Percentiles rank a stretch among this genome's conserved stretches.
Evolutionary conservation across 2,888 invertebrate genomes (phyloP).

Genomic region (Teinopalpus imperialis): DNA sequence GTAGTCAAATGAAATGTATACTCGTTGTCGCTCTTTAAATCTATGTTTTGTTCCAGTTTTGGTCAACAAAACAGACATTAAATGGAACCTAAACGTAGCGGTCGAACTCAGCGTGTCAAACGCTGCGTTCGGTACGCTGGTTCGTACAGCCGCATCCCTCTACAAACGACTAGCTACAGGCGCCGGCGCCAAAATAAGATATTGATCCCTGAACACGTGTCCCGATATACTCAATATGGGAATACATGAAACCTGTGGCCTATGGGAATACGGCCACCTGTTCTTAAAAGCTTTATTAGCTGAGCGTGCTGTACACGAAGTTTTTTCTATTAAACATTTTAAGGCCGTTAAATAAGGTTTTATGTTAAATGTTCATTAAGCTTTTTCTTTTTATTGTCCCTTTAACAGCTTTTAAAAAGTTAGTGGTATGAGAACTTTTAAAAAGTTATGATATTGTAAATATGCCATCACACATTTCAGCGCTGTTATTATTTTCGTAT

Average conservation of each 20-base stretch:
- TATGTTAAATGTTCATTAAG: conserved; percentile 8
- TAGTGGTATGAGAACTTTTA: too few relatives aligned
- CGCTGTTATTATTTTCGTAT: too few relatives aligned
- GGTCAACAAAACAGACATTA: too few relatives aligned
- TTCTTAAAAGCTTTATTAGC: conserved; percentile 61
- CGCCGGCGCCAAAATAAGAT: conserved; percentile 73
- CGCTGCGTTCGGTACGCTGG: conserved; percentile 28
- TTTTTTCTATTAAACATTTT: conserved; percentile 2
- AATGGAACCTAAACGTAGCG: too few relatives aligned
- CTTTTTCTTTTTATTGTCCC: neutral
- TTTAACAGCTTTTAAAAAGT: conserved; percentile 10
- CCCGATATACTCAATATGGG: conserved; percentile 33
- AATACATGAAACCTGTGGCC: conserved; percentile 45
- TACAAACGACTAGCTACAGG: conserved; percentile 36
- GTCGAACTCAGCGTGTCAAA: conserved; percentile 11
- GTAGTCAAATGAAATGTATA: too few relatives aligned
- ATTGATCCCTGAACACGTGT: conserved; percentile 72
- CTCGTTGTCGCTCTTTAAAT: too few relatives aligned
- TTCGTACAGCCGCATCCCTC: conserved; percentile 33
- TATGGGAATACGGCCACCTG: conserved; percentile 70
- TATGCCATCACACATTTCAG: too few relatives aligned
- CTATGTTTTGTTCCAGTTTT: too few relatives aligned
- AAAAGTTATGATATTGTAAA: too few relatives aligned
- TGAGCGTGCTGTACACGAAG: conserved; percentile 41
- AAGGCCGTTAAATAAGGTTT: conserved; percentile 5